Percentiles rank a stretch among this genome's conserved stretches.
Conservation (phyloP, 2,888 invertebrate species). For the Sympetrum striolatum region DNA sequence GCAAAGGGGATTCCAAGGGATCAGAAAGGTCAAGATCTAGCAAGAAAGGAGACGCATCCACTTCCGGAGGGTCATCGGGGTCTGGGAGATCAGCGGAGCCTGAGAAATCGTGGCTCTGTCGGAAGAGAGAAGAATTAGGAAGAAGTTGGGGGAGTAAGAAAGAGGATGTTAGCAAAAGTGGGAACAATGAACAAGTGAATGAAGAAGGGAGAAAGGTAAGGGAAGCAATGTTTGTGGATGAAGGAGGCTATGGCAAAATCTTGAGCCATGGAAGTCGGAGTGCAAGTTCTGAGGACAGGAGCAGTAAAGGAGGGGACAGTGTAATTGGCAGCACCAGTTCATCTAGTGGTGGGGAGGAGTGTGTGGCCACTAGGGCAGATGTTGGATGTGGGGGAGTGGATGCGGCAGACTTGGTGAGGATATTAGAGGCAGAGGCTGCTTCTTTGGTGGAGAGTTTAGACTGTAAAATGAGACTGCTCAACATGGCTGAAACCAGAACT, state of each 20-base stretch:
- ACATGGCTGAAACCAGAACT: background rate
- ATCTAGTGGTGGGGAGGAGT: background rate
- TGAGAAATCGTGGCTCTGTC: slow-evolving; percentile 20
- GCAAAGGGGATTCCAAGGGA: background rate
- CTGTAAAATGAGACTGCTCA: background rate
- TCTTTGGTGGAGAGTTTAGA: background rate
- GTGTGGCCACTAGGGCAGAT: background rate
- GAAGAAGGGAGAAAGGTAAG: background rate
- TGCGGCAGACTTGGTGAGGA: background rate
- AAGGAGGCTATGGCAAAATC: slow-evolving; percentile 20
- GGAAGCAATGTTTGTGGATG: background rate
- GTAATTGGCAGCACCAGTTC: background rate
- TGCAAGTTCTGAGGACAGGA: background rate
- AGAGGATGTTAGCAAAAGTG: background rate
- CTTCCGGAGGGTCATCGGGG: background rate
- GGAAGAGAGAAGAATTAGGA: background rate
- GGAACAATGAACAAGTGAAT: background rate
- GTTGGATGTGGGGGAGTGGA: background rate
- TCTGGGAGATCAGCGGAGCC: background rate
- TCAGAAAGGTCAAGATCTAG: background rate
- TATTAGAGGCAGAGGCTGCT: slow-evolving; percentile 10
- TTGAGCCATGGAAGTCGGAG: background rate
- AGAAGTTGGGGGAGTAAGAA: background rate
- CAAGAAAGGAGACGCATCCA: background rate
- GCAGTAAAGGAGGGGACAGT: background rate